Conservation (phyloP, 1,140 invertebrate species). For the Heliconius himera region DNA sequence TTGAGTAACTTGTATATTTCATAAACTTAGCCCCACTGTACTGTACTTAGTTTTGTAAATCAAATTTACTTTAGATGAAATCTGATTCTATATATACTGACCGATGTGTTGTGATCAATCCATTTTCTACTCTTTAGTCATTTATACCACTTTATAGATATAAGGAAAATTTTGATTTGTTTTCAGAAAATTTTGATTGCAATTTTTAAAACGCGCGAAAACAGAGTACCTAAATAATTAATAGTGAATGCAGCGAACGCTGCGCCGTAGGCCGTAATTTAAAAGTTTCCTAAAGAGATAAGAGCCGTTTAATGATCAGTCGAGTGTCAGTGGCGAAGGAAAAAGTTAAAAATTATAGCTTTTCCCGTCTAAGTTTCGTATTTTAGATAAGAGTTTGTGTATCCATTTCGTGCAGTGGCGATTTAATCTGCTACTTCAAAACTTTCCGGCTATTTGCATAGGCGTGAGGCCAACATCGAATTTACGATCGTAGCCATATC, state of each 20-base stretch:
- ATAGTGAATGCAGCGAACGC: slow-evolving; percentile 30
- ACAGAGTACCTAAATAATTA: slow-evolving; percentile 59
- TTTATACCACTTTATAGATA: slow-evolving; percentile 44
- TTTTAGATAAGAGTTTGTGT: slow-evolving; percentile 32
- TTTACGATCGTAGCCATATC: slow-evolving; percentile 38
- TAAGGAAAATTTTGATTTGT: slow-evolving; percentile 37
- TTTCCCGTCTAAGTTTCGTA: slow-evolving; percentile 11
- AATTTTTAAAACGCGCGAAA: slow-evolving; percentile 50
- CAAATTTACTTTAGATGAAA: slow-evolving; percentile 16
- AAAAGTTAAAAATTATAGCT: slow-evolving; percentile 25
- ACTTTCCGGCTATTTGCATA: slow-evolving; percentile 23
- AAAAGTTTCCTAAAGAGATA: slow-evolving; percentile 29
- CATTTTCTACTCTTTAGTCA: slow-evolving; percentile 46
- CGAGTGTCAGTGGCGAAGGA: slow-evolving; percentile 15
- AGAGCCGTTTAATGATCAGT: slow-evolving; percentile 19
- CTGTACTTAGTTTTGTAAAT: slow-evolving; percentile 28
- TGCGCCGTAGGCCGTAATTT: slow-evolving; percentile 32
- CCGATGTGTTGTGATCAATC: slow-evolving; percentile 43
- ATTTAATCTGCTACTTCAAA: slow-evolving; percentile 16
- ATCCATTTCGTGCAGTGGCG: slow-evolving; percentile 5
- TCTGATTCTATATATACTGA: slow-evolving; percentile 23
- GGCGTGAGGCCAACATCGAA: slow-evolving; percentile 33
- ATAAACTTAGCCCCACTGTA: neutral
- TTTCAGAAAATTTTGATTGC: neutral
- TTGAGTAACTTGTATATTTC: slow-evolving; percentile 10